Conservation (phyloP, 2,888 invertebrate species). For the Eristalinus sepulchralis region DNA sequence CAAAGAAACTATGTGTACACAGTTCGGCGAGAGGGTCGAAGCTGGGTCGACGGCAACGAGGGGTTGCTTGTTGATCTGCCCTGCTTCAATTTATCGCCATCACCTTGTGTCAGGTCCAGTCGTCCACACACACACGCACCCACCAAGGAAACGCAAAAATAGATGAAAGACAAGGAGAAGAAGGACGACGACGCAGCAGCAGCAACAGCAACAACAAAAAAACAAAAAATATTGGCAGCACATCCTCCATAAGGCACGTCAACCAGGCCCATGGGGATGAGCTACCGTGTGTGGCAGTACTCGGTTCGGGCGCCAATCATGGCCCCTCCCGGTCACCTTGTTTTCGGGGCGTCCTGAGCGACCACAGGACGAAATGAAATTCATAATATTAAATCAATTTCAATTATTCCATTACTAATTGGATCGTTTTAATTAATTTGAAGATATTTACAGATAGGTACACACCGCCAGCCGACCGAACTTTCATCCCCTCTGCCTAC, state of each 20-base stretch:
- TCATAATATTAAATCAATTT: conserved; percentile 72
- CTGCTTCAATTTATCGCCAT: conserved; percentile 70
- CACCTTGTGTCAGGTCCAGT: conserved; percentile 71
- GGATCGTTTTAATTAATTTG: conserved; percentile 73
- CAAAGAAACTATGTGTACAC: conserved; percentile 63
- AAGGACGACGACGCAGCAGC: neutral
- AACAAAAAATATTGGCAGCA: conserved; percentile 54
- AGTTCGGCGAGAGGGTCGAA: conserved; percentile 8
- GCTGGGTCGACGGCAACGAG: conserved; percentile 16
- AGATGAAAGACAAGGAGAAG: conserved; percentile 1
- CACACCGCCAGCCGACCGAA: neutral
- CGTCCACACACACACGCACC: neutral
- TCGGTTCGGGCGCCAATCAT: conserved; percentile 18
- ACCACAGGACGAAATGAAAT: conserved; percentile 71
- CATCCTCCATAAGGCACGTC: conserved; percentile 49
- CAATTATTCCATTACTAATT: conserved; percentile 72
- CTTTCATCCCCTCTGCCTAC: neutral
- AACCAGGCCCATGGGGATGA: conserved; percentile 22
- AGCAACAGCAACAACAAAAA: conserved; percentile 34
- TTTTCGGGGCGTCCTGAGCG: conserved; percentile 27
- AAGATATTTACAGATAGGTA: conserved; percentile 68
- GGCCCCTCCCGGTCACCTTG: neutral
- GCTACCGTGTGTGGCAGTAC: conserved; percentile 50
- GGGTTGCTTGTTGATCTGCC: conserved; percentile 68
- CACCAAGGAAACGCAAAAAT: conserved; percentile 55